These are phyloP conservation scores for Nannoperca obscura DNA, from an alignment of 2,797 vertebrate genomes.

Conservation along the genomic window DNA sequence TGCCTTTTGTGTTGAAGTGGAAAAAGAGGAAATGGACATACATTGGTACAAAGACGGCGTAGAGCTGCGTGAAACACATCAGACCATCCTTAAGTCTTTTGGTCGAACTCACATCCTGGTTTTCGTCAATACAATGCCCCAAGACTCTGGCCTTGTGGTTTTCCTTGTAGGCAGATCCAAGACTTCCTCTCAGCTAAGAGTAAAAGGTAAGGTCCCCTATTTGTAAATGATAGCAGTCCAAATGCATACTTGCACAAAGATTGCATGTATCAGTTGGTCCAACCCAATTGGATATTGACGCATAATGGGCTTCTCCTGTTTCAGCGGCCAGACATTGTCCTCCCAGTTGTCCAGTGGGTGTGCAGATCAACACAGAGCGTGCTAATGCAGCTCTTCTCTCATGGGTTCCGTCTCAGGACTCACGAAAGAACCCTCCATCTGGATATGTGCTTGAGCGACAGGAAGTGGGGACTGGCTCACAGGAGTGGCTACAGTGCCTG, in stretches of 20 bases:
- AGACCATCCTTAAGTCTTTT: constrained; percentile 94
- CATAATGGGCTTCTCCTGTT: constrained; percentile 39
- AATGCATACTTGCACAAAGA: background rate
- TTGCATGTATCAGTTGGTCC: background rate
- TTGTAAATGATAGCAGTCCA: background rate
- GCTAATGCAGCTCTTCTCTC: constrained; percentile 92
- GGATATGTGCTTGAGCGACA: constrained; percentile 93
- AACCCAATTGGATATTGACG: background rate
- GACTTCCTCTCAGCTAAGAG: constrained; percentile 93
- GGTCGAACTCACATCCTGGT: constrained; percentile 96
- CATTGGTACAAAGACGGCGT: constrained; percentile 93
- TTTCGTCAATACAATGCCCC: constrained; percentile 93
- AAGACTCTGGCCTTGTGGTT: constrained; percentile 92
- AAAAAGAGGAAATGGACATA: constrained; percentile 90
- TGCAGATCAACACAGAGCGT: constrained; percentile 90
- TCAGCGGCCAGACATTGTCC: constrained; percentile 91
- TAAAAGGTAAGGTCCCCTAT: constrained; percentile 89
- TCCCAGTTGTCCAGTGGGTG: constrained; percentile 89
- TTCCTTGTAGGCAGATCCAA: constrained; percentile 92
- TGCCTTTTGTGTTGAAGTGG: constrained; percentile 95
- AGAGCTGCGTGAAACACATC: constrained; percentile 89
- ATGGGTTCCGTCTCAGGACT: constrained; percentile 90
- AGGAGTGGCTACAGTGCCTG: constrained; percentile 95
- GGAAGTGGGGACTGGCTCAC: constrained; percentile 87
- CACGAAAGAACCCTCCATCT: constrained; percentile 87